These are phyloP conservation scores for Holotrichia oblita DNA, from an alignment of 1,140 invertebrate genomes.

Conservation along the genomic window DNA sequence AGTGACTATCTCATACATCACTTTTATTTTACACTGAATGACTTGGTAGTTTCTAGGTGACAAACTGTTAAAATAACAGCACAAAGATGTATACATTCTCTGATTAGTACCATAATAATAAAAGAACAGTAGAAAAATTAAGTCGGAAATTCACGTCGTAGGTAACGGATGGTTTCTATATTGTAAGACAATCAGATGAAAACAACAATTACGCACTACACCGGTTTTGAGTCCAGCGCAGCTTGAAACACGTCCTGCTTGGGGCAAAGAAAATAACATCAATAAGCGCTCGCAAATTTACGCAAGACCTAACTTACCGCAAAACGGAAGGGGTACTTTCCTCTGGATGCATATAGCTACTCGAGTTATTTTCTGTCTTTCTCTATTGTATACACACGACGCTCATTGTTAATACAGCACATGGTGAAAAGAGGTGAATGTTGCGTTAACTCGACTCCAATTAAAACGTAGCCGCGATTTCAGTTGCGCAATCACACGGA, in stretches of 20 bases:
- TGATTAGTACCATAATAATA: not conserved
- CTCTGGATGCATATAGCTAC: not conserved
- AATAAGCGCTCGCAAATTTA: conserved; percentile 21
- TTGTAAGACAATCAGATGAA: conserved; percentile 28
- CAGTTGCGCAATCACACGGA: conserved; percentile 39
- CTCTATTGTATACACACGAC: not conserved
- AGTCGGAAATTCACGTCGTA: conserved; percentile 6
- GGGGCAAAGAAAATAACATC: conserved; percentile 16
- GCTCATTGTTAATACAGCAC: conserved; percentile 16
- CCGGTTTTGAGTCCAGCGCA: not conserved
- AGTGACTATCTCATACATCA: not conserved
- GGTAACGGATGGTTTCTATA: conserved; percentile 26
- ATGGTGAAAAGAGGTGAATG: conserved; percentile 23
- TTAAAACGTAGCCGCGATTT: conserved; percentile 33
- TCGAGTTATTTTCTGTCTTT: conserved; percentile 13
- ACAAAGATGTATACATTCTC: not conserved
- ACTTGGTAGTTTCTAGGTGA: not conserved
- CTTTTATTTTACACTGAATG: not conserved
- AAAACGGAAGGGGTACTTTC: conserved; percentile 20
- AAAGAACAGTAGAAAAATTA: conserved; percentile 3
- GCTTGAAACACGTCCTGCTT: not conserved
- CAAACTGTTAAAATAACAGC: conserved; percentile 34
- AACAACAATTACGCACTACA: conserved; percentile 7
- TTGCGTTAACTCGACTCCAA: conserved; percentile 27
- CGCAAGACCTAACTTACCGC: not conserved